phyloP scores from a whole-genome alignment of 2,113 vertebrate genomes.

The Boulengeromyrus knoepffleri region DNA sequence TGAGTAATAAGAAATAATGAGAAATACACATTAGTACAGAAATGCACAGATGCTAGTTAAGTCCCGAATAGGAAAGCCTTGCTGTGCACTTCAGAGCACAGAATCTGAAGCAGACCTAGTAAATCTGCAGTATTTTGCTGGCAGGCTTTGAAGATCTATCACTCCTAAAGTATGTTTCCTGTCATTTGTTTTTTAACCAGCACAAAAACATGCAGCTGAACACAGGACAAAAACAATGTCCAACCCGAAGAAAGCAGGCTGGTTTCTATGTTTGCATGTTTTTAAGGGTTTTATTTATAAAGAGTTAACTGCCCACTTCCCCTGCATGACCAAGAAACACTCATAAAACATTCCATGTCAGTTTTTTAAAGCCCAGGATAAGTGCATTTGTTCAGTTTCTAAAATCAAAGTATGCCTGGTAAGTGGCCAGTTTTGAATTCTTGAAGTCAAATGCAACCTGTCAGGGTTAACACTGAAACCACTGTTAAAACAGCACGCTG shows the following conservation, averaged over 20 bases:
- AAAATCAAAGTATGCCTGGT: background rate
- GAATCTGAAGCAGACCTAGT: background rate
- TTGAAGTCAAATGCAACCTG: background rate
- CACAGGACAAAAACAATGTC: background rate
- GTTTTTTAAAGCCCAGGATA: background rate
- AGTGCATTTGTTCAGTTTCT: background rate
- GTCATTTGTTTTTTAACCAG: background rate
- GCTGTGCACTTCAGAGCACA: background rate
- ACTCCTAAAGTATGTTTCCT: background rate
- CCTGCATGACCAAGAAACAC: background rate
- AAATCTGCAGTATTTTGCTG: slow-evolving; percentile 1
- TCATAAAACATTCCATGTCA: background rate
- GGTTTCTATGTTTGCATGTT: background rate
- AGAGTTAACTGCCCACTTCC: background rate
- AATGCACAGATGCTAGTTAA: background rate
- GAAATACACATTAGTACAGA: background rate
- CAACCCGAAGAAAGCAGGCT: background rate
- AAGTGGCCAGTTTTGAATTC: background rate
- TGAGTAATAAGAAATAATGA: background rate
- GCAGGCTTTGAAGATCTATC: slow-evolving; percentile 2
- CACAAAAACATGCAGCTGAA: background rate
- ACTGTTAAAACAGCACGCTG: background rate
- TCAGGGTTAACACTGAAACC: background rate
- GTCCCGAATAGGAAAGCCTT: background rate
- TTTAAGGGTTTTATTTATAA: background rate